Evolutionary conservation across 2,888 invertebrate genomes (phyloP), one percentile per base, ranked within the genome.

Genomic region (Drosophila antonietae): DNA sequence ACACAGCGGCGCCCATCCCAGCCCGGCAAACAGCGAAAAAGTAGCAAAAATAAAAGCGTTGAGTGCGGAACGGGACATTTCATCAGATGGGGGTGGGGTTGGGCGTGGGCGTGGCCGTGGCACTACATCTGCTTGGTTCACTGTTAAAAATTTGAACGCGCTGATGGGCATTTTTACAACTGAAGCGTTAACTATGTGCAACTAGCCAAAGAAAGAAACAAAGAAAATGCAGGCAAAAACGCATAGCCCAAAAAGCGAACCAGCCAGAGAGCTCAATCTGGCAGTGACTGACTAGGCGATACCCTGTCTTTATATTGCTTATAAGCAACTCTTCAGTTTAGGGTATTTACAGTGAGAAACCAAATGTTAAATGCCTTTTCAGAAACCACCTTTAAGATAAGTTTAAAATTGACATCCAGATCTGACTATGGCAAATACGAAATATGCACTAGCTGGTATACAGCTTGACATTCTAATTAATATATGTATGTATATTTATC

Each of bases 131-230:
- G 53, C 23, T 49, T 43, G 51, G 56, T 31, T 43, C 41, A 64
- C 80, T 79, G 83, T 77, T 85, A 64, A 85, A 88, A 88, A 81
- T 88, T 83, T 88, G 75, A 88, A 73, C 88, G 79, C 79, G 79
- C 80, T 74, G 83, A 78, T 83, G 89, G 87, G 81, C 87, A 87
- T 83, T 86, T 86, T 80, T 80, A 87, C 87, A 83, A 80, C 81
- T 81, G 89, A 83, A 88, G 84, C 89, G 87, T 88, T 87, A 86
- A 88, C 86, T 88, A 83, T 88, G 79, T 81, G 73, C 77, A 86
- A 78, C 75, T 85, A 77, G 71, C 67, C 66, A 49, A 62, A 65
- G 68, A 61, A 57, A 37, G 63, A 56, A 14, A 56, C 44, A 60
- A 31, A 58, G 31, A 68, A 66, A 69, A 51, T 3, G 1, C 14